Conservation (phyloP, 2,797 vertebrate species). For the Adelosebastes latens region DNA sequence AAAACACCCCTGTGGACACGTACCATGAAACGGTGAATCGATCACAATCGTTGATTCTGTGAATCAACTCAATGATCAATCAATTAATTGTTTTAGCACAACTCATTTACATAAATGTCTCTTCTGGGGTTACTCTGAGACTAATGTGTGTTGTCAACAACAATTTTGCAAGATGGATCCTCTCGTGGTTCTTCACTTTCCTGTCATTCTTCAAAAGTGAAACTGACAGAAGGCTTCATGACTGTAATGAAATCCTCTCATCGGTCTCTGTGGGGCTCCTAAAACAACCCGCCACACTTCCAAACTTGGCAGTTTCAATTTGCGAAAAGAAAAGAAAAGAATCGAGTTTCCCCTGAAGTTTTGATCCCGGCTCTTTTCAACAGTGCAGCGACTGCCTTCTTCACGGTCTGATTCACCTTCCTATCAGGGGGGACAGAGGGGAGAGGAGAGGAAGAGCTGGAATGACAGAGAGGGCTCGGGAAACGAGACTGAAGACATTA, state of each 20-base stretch:
- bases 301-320: constrained; percentile 29
- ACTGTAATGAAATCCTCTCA: constrained; percentile 5
- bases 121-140: not conserved
- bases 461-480: not conserved
- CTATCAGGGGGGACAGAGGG: constrained; percentile 11
- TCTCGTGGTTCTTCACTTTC: not conserved
- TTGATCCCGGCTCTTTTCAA: constrained; percentile 1
- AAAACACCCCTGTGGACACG: no score
- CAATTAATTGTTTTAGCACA: not conserved
- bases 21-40: not conserved
- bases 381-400: not conserved
- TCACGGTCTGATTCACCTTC: constrained; percentile 52
- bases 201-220: not conserved
- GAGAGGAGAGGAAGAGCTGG: not conserved
- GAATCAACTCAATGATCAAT: no score
- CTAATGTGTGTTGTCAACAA: not conserved
- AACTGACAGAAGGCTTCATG: constrained; percentile 7
- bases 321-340: constrained; percentile 6
- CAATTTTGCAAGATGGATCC: not conserved
- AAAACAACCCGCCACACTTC: not conserved
- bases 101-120: not conserved
- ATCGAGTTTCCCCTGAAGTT: constrained; percentile 13
- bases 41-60: not conserved
- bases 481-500: constrained; percentile 21
- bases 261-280: not conserved